A percentile compares a stretch with the other conserved stretches of the same genome.
Conservation (phyloP, 2,113 vertebrate genomes). For the Triplophysa dalaica region DNA sequence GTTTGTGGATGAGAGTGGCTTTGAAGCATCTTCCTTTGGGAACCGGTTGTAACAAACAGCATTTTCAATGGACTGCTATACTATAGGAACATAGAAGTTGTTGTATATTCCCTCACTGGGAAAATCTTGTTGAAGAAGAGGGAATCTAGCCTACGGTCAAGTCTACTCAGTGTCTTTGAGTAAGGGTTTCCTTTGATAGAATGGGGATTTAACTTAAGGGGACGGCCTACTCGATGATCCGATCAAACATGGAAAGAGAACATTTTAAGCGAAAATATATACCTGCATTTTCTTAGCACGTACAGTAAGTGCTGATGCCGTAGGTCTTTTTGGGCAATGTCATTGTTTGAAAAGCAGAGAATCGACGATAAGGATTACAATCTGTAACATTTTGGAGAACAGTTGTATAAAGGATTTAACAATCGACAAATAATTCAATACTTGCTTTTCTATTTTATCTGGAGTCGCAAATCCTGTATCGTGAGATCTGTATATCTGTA, state of each 20-base stretch:
- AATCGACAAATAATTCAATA: slow-evolving; percentile 63
- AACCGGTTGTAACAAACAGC: not conserved
- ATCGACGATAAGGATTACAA: not conserved
- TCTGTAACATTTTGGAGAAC: not conserved
- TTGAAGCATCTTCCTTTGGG: slow-evolving; percentile 13
- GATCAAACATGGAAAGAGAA: slow-evolving; percentile 31
- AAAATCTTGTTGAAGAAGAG: slow-evolving; percentile 1
- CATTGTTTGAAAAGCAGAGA: slow-evolving; percentile 35
- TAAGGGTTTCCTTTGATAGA: not conserved
- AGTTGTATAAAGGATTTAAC: slow-evolving; percentile 65
- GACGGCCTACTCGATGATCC: slow-evolving; percentile 20
- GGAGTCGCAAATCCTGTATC: slow-evolving; percentile 66
- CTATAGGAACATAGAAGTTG: not conserved
- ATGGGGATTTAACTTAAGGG: slow-evolving; percentile 13
- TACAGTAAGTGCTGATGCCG: slow-evolving; percentile 2
- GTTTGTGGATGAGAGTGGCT: slow-evolving; percentile 33
- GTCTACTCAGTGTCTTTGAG: not conserved
- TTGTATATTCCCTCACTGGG: slow-evolving; percentile 7
- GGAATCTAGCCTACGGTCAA: slow-evolving; percentile 11
- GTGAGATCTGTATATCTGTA: slow-evolving; percentile 64
- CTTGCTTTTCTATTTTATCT: slow-evolving; percentile 67
- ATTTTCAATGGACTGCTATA: slow-evolving; percentile 11
- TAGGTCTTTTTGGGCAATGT: slow-evolving; percentile 35
- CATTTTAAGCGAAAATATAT: not conserved
- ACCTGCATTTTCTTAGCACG: slow-evolving; percentile 19